Conservation (phyloP, 1,140 invertebrate genomes). For the Tyrophagus putrescentiae region DNA sequence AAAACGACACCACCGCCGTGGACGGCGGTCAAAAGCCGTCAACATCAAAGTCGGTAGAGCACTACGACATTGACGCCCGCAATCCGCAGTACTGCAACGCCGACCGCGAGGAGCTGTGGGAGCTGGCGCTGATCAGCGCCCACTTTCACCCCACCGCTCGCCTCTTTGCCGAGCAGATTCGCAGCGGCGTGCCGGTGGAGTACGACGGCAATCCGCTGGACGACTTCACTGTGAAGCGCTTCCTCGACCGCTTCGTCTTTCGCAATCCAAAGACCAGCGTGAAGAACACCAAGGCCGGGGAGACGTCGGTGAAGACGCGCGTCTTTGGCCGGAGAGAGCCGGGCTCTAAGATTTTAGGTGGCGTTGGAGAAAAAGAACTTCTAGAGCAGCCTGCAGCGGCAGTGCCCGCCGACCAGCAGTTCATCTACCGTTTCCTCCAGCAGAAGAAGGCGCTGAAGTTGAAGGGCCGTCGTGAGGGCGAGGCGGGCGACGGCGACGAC, state of each 20-base stretch:
- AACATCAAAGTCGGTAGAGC: too few relatives aligned
- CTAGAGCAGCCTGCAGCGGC: slow-evolving; percentile 47
- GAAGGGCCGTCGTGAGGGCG: slow-evolving; percentile 27
- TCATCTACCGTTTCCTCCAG: slow-evolving; percentile 44
- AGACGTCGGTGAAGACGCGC: not conserved
- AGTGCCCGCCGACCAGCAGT: slow-evolving; percentile 66
- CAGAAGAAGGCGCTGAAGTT: slow-evolving; percentile 24
- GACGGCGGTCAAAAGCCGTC: slow-evolving; percentile 25
- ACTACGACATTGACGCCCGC: slow-evolving; percentile 55
- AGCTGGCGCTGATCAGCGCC: slow-evolving; percentile 49
- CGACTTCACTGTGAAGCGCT: slow-evolving; percentile 74
- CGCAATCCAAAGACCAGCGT: slow-evolving; percentile 72
- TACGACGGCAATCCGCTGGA: slow-evolving; percentile 82
- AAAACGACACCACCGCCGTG: slow-evolving; percentile 20
- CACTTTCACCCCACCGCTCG: slow-evolving; percentile 84
- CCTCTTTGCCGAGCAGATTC: slow-evolving; percentile 66
- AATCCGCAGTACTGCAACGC: slow-evolving; percentile 71
- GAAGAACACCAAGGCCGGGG: slow-evolving; percentile 37
- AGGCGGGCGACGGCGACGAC: slow-evolving; percentile 37
- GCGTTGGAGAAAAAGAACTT: slow-evolving; percentile 52
- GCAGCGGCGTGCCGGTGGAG: slow-evolving; percentile 46
- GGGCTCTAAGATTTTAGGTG: slow-evolving; percentile 45
- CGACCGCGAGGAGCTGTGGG: slow-evolving; percentile 47
- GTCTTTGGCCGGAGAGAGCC: slow-evolving; percentile 28
- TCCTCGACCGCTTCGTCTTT: slow-evolving; percentile 85